Evolutionary conservation across 2,888 invertebrate species (phyloP).

Genomic region (Heliconius hortense): DNA sequence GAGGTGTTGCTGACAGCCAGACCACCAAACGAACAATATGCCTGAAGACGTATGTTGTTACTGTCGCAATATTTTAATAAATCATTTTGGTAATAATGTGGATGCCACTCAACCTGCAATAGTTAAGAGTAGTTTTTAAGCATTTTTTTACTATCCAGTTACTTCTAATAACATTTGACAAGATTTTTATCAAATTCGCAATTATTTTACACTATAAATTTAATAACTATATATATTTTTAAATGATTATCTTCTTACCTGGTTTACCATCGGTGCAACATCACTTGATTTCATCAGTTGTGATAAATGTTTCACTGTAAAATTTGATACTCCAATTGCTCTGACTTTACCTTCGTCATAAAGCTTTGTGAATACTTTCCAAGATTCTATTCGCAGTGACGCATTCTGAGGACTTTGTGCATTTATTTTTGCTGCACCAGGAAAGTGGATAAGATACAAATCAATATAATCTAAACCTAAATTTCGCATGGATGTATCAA

Average conservation of each 20-base stretch:
- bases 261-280: conserved; percentile 87
- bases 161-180: neutral
- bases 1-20: conserved; percentile 62
- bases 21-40: conserved; percentile 90
- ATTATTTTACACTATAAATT: neutral
- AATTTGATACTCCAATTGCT: conserved; percentile 93
- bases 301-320: conserved; percentile 85
- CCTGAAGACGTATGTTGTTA: conserved; percentile 87
- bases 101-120: conserved; percentile 88
- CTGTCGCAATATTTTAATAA: conserved; percentile 84
- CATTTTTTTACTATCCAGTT: neutral
- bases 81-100: conserved; percentile 85
- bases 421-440: conserved; percentile 81
- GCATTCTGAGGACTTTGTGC: conserved; percentile 66
- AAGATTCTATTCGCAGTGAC: conserved; percentile 83
- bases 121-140: neutral
- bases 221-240: neutral
- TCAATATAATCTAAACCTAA: conserved; percentile 87
- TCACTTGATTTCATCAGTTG: conserved; percentile 81
- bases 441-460: conserved; percentile 92
- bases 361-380: conserved; percentile 85
- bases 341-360: conserved; percentile 82
- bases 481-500: conserved; percentile 82
- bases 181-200: too few relatives aligned
- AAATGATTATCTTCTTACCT: conserved; percentile 75